Conservation (phyloP, 2,113 vertebrate genomes). For the Hirundichthys speculiger region DNA sequence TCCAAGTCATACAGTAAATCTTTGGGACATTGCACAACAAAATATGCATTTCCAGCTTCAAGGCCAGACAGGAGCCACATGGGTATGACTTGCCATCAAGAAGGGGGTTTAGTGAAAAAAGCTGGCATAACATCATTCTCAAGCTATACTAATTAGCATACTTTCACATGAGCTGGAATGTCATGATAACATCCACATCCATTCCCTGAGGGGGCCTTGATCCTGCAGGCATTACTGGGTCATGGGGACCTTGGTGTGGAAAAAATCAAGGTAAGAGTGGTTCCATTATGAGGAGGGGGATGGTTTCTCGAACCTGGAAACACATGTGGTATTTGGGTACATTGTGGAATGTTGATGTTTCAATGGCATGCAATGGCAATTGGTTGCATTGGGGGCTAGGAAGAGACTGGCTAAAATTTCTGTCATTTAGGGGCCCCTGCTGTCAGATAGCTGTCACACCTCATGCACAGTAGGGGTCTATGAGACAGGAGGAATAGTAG, state of each 20-base stretch:
- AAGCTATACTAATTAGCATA: slow-evolving; percentile 74
- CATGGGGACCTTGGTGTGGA: slow-evolving; percentile 65
- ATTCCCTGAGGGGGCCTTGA: slow-evolving; percentile 65
- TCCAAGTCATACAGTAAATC: slow-evolving; percentile 15
- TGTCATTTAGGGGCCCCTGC: slow-evolving; percentile 58
- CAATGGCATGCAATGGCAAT: slow-evolving; percentile 15
- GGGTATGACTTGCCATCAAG: slow-evolving; percentile 6
- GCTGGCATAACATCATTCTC: slow-evolving; percentile 68
- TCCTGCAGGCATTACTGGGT: slow-evolving; percentile 70
- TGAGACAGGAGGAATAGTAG: slow-evolving; percentile 27
- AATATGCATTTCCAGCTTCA: slow-evolving; percentile 43
- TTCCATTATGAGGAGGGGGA: slow-evolving; percentile 52
- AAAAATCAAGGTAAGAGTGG: slow-evolving; percentile 62
- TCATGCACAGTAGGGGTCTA: slow-evolving; percentile 33
- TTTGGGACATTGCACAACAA: slow-evolving; percentile 14
- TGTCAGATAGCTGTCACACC: slow-evolving; percentile 65
- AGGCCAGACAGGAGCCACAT: slow-evolving; percentile 6
- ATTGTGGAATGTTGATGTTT: slow-evolving; percentile 38
- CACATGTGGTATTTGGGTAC: slow-evolving; percentile 53
- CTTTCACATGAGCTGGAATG: slow-evolving; percentile 73
- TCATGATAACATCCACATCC: slow-evolving; percentile 74
- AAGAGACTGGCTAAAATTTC: slow-evolving; percentile 34
- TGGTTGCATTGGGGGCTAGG: slow-evolving; percentile 26
- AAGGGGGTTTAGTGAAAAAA: slow-evolving; percentile 42
- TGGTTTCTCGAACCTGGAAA: slow-evolving; percentile 45